Evolutionary conservation across 1,140 invertebrate species (phyloP).

Genomic region (Bombus picipes): DNA sequence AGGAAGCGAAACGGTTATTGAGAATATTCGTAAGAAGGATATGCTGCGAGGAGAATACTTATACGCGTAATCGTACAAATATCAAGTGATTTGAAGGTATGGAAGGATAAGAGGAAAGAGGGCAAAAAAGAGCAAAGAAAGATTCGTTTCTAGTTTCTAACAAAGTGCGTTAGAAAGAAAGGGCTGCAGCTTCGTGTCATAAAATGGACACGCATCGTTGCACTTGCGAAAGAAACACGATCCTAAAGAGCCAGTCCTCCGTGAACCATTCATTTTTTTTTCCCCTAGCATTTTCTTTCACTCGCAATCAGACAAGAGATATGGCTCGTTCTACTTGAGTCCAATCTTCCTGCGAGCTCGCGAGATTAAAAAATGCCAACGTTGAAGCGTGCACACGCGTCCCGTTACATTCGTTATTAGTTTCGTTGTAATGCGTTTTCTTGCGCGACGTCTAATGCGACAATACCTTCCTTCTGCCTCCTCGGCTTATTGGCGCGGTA

Average conservation of each 20-base stretch:
- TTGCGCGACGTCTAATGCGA: conserved; percentile 35
- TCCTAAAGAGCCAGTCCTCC: neutral
- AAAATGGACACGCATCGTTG: neutral
- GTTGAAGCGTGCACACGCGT: neutral
- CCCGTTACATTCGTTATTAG: conserved; percentile 37
- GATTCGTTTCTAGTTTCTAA: neutral
- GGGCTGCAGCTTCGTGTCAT: neutral
- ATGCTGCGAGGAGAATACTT: neutral
- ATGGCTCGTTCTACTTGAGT: neutral
- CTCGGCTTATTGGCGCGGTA: conserved; percentile 7
- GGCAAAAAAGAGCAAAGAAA: neutral
- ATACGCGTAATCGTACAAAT: neutral
- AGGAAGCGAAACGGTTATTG: conserved; percentile 73
- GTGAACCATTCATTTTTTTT: neutral
- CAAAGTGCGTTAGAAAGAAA: neutral
- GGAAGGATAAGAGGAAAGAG: neutral
- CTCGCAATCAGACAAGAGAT: neutral
- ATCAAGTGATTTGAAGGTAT: neutral
- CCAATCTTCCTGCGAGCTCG: neutral
- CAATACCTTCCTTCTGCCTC: conserved; percentile 29
- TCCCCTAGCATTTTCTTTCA: neutral
- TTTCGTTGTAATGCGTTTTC: conserved; percentile 49
- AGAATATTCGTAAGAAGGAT: conserved; percentile 58
- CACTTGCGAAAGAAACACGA: neutral
- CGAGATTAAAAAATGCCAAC: neutral